These are phyloP conservation scores for Drosophila borealis DNA, from an alignment of 2,888 invertebrate species.

Conservation along the genomic window DNA sequence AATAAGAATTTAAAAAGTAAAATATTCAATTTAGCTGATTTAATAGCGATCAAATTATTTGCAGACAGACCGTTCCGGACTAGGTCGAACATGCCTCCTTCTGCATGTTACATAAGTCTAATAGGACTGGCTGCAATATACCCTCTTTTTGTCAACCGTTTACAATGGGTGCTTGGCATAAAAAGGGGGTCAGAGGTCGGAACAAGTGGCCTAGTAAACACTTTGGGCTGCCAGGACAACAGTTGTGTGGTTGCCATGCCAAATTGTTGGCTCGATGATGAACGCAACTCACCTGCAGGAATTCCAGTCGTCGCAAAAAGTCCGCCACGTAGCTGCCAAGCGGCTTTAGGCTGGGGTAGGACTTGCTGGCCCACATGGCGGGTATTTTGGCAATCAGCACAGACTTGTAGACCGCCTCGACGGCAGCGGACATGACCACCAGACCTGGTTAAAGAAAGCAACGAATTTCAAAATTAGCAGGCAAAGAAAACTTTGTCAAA, in stretches of 20 bases:
- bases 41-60: too few species aligned
- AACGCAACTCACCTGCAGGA: conserved; percentile 89
- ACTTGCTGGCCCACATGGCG: conserved; percentile 92
- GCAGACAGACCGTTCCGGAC: too few species aligned
- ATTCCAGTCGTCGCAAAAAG: conserved; percentile 92
- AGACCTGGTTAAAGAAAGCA: conserved; percentile 87
- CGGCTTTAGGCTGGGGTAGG: conserved; percentile 96
- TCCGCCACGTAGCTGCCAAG: conserved; percentile 94
- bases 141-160: background rate
- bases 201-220: conserved; percentile 26
- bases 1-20: background rate
- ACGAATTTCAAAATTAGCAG: conserved; percentile 24
- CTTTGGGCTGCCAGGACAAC: conserved; percentile 37
- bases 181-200: conserved; percentile 26
- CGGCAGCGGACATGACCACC: conserved; percentile 93
- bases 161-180: background rate
- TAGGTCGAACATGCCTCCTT: background rate
- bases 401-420: conserved; percentile 94
- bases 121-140: background rate
- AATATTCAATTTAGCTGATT: too few species aligned
- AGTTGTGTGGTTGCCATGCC: conserved; percentile 29
- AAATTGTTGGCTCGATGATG: conserved; percentile 19
- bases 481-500: conserved; percentile 28
- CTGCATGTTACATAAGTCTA: background rate
- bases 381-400: conserved; percentile 94